These are phyloP conservation scores for Morone chrysops DNA, from an alignment of 2,113 vertebrate genomes.

Conservation along the genomic window DNA sequence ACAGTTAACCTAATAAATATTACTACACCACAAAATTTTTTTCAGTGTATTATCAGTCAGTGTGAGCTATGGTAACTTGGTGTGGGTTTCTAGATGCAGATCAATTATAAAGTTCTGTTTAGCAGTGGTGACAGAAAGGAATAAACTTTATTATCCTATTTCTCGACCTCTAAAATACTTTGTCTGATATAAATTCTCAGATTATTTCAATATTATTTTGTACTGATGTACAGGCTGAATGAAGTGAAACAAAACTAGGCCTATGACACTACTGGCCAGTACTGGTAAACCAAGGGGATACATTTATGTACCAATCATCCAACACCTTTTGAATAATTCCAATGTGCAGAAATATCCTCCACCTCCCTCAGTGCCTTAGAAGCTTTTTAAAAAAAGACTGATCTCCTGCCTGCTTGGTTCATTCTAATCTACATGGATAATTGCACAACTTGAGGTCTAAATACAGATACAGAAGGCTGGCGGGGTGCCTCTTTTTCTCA, in stretches of 20 bases:
- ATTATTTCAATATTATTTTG: too few species aligned
- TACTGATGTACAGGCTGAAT: too few species aligned
- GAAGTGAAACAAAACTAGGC: not conserved
- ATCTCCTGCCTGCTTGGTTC: constrained; percentile 26
- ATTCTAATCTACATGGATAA: constrained; percentile 53
- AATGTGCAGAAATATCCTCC: constrained; percentile 19
- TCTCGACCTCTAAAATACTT: too few species aligned
- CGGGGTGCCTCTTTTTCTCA: constrained; percentile 37
- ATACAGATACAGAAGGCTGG: constrained; percentile 30
- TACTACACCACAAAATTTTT: too few species aligned
- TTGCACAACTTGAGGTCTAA: constrained; percentile 60
- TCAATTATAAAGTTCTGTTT: not conserved
- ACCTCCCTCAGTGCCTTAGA: constrained; percentile 7
- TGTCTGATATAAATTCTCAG: too few species aligned
- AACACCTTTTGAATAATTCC: constrained; percentile 30
- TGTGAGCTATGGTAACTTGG: too few species aligned
- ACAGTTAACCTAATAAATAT: too few species aligned
- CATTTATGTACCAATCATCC: not conserved
- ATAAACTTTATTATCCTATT: not conserved
- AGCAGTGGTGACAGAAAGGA: not conserved
- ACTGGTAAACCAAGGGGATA: not conserved
- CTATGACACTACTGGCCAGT: not conserved
- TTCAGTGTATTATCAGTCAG: too few species aligned
- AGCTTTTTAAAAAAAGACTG: not conserved
- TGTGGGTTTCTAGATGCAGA: not conserved